These are phyloP conservation scores for Octopus sinensis DNA, from an alignment of 1,140 invertebrate species.

Conservation along the genomic window DNA sequence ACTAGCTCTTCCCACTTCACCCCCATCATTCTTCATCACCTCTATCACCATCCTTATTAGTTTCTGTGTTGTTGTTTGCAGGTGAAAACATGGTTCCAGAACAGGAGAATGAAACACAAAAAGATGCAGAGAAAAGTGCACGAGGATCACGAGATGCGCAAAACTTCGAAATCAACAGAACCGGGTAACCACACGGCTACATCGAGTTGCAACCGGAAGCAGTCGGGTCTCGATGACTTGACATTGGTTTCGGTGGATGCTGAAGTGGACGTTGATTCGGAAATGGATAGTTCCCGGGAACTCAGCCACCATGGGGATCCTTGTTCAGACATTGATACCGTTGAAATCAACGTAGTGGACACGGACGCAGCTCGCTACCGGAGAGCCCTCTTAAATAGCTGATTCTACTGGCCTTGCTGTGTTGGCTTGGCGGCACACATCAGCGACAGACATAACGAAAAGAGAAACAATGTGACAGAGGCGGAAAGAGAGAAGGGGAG, in stretches of 20 bases:
- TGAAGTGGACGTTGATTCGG: conserved; percentile 14
- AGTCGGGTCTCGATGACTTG: neutral
- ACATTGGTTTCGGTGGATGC: neutral
- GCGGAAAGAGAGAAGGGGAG: no score
- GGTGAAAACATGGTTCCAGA: conserved; percentile 98
- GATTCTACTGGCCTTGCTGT: neutral
- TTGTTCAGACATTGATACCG: conserved; percentile 23
- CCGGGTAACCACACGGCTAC: conserved; percentile 15
- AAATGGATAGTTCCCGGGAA: conserved; percentile 19
- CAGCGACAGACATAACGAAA: no score
- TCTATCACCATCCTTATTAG: conserved; percentile 19
- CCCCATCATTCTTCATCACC: conserved; percentile 16
- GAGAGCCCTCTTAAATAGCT: neutral
- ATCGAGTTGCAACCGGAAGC: neutral
- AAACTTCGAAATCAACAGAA: conserved; percentile 17
- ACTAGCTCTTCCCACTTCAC: conserved; percentile 15
- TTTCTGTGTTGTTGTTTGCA: conserved; percentile 36
- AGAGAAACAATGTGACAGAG: no score
- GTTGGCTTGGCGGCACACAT: no score
- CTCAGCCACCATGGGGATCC: conserved; percentile 22
- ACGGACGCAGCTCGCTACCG: conserved; percentile 27
- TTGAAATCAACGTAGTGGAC: conserved; percentile 47
- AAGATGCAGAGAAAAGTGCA: conserved; percentile 79
- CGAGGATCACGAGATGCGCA: conserved; percentile 53
- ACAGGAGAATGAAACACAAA: conserved; percentile 95